These are phyloP conservation scores for Dynastes tityus DNA, from an alignment of 2,888 invertebrate genomes.

Conservation along the genomic window DNA sequence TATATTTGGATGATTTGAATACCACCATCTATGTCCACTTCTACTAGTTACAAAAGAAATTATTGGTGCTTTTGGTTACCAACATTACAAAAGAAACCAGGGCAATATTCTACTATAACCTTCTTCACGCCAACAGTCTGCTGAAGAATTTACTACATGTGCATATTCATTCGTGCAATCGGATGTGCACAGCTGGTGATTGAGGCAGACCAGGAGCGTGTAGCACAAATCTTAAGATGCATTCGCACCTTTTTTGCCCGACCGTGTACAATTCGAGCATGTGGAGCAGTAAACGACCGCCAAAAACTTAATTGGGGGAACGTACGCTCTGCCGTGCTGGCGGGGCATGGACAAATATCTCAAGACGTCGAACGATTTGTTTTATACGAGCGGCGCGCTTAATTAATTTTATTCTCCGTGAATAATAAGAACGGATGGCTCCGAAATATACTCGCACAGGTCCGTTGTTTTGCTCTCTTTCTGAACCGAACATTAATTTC, in stretches of 20 bases:
- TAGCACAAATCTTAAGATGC: background rate
- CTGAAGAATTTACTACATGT: background rate
- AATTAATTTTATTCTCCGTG: conserved; percentile 33
- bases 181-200: background rate
- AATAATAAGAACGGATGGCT: conserved; percentile 24
- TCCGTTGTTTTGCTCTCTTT: background rate
- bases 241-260: conserved; percentile 24
- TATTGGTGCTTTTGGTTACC: too few relatives aligned
- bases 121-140: background rate
- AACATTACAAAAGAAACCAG: background rate
- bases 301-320: conserved; percentile 30
- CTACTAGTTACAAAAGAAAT: too few relatives aligned
- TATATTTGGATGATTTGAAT: too few relatives aligned
- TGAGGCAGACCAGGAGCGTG: background rate
- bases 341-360: conserved; percentile 19
- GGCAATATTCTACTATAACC: background rate
- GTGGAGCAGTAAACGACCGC: conserved; percentile 11
- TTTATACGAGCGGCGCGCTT: conserved; percentile 16
- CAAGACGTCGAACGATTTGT: conserved; percentile 28
- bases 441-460: background rate
- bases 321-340: conserved; percentile 5
- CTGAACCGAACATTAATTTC: background rate
- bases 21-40: too few relatives aligned
- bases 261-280: background rate
- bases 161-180: background rate